Evolutionary conservation across 2,888 invertebrate genomes (phyloP).

Genomic region (Ectropis crepuscularia): DNA sequence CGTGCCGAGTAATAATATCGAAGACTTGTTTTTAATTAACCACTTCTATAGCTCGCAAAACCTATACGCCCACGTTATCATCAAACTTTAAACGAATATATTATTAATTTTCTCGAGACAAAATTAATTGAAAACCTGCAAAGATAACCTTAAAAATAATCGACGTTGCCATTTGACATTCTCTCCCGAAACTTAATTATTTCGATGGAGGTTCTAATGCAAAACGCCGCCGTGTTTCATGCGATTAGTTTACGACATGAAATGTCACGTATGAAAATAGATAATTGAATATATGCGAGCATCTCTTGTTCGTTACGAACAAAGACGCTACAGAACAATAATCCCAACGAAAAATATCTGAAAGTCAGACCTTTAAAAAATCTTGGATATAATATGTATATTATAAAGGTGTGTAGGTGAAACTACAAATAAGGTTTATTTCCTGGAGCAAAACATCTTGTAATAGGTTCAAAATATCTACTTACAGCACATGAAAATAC

Average conservation of each 20-base stretch:
- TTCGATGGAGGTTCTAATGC: slow-evolving; percentile 10
- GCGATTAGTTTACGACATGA: slow-evolving; percentile 16
- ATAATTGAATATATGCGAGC: slow-evolving; percentile 19
- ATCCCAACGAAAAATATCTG: no score
- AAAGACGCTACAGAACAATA: not conserved
- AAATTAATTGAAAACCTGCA: slow-evolving; percentile 21
- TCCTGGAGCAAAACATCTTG: no score
- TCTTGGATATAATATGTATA: no score
- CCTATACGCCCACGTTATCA: slow-evolving; percentile 23
- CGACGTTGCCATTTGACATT: slow-evolving; percentile 26
- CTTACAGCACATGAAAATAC: no score
- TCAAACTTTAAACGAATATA: slow-evolving; percentile 27
- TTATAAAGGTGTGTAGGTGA: no score
- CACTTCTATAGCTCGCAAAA: slow-evolving; percentile 25
- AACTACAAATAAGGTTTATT: no score
- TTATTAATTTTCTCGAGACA: slow-evolving; percentile 21
- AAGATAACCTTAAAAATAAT: slow-evolving; percentile 23
- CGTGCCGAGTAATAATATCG: slow-evolving; percentile 35
- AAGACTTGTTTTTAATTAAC: slow-evolving; percentile 36
- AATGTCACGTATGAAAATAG: slow-evolving; percentile 29
- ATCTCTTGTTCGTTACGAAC: not conserved
- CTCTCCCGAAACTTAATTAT: slow-evolving; percentile 23
- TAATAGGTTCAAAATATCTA: no score
- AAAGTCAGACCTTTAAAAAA: no score
- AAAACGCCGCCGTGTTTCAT: slow-evolving; percentile 18